Evolutionary conservation across 2,113 vertebrate species (phyloP).

Genomic region (Microtus oregoni): DNA sequence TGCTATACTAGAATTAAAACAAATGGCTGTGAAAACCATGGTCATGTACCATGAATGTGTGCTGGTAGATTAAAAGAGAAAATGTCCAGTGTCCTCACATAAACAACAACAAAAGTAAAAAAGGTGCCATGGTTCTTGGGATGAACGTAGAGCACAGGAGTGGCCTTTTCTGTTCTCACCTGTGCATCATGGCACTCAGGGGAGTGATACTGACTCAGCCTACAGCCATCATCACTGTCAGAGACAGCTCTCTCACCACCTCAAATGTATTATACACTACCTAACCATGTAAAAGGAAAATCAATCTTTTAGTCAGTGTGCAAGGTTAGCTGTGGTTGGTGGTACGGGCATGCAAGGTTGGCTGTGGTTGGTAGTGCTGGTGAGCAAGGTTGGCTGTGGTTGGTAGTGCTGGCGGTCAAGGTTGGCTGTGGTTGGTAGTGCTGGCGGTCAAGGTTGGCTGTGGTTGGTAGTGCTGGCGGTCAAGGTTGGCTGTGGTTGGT

Average conservation of each 20-base stretch:
- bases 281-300: not conserved
- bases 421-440: too few species aligned
- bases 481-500: too few species aligned
- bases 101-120: not conserved
- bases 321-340: not conserved
- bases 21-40: not conserved
- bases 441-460: not conserved
- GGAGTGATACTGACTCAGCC: not conserved
- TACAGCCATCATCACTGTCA: too few species aligned
- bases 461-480: fast-evolving
- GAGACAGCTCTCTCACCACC: not conserved
- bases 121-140: not conserved
- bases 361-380: too few species aligned
- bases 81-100: not conserved
- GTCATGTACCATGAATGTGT: not conserved
- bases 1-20: not conserved
- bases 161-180: not conserved
- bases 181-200: not conserved
- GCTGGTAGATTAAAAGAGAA: not conserved
- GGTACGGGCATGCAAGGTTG: too few species aligned
- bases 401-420: not conserved
- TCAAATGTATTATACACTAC: not conserved
- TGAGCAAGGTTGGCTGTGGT: too few species aligned
- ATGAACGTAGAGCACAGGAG: not conserved
- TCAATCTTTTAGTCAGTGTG: not conserved